Base-by-base conservation (phyloP, 2,113 vertebrate genomes). In the Budorcas taxicolor region DNA sequence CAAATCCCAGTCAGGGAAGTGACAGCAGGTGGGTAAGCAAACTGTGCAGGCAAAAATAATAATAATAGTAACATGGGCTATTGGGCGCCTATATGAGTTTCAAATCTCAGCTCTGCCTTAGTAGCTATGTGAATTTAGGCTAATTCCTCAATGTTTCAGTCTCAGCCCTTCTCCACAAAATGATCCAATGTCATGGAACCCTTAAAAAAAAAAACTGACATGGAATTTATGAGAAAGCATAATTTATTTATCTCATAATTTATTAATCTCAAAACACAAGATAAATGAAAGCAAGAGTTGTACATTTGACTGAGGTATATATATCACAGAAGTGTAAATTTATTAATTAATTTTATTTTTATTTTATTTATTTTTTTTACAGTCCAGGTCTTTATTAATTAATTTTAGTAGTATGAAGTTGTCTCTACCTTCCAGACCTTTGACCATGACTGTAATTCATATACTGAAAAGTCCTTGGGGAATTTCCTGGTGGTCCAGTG, bases 211-310 rank as follows among this genome's bases (percentile, higher is more conserved):
- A 64, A 40, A n/a, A 53, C 2, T 84, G 60, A 94, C 47, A 58
- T 21, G 16, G 13, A 62, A 33, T 33, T 74, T 33, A 12, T 74
- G 31, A n/a, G 87, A 95, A 96, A 92, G 13, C 23, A 71, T 16
- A 33, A 64, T 71, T 55, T 43, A 25, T 47, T 91, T 83, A 94
- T 15, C n/a, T 95, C 84, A 57, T 91, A 89, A 92, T 62, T 15
- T 43, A 25, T 47, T 91, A 87, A 94, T 12, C 40, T 95, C 84
- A 64, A 94, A 89, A 92, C 58, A 95, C n/a, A 91, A 91, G 27
- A 85, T 62, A 92, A 95, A 92, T 83, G 31, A 78, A 92, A 85
- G 45, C 12, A 91, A 97, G 19, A 78, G 57, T 2, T 92, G 16
- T 60, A 94, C 21, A 81, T 87, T 14, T 47, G 52, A 52, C 43